Conservation (phyloP, 2,888 invertebrate genomes). For the Calliopum simillimum region DNA sequence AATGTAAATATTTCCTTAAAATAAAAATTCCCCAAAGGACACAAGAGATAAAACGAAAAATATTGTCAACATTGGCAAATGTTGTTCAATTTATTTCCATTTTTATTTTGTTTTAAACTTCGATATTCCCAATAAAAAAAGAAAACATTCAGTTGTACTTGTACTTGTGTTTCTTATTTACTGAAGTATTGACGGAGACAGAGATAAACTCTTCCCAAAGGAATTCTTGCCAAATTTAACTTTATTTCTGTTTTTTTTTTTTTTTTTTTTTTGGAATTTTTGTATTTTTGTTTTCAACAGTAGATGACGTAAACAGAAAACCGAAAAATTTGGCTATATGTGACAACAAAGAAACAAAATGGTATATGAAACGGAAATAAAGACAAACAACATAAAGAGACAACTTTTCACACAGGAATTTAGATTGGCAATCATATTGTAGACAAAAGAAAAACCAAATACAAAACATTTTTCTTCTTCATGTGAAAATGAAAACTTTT, state of each 20-base stretch:
- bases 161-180: too few species aligned
- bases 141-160: too few species aligned
- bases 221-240: not conserved
- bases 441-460: too few species aligned
- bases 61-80: slow-evolving; percentile 4
- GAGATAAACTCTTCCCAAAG: not conserved
- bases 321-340: not conserved
- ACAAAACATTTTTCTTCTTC: too few species aligned
- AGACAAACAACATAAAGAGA: too few species aligned
- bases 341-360: too few species aligned
- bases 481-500: too few species aligned
- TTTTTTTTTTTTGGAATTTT: not conserved
- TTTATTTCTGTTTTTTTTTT: not conserved
- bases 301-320: not conserved
- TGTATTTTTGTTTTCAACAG: not conserved
- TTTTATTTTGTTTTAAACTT: not conserved
- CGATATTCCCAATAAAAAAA: not conserved
- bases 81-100: slow-evolving; percentile 9
- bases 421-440: too few species aligned
- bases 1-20: too few species aligned
- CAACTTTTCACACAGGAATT: too few species aligned
- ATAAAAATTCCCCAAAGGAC: not conserved
- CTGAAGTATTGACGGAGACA: too few species aligned
- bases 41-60: not conserved
- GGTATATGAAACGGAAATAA: too few species aligned